Percentiles rank a stretch among this genome's conserved stretches.
Conservation (phyloP, 1,140 invertebrate species). For the Heliconius himera region DNA sequence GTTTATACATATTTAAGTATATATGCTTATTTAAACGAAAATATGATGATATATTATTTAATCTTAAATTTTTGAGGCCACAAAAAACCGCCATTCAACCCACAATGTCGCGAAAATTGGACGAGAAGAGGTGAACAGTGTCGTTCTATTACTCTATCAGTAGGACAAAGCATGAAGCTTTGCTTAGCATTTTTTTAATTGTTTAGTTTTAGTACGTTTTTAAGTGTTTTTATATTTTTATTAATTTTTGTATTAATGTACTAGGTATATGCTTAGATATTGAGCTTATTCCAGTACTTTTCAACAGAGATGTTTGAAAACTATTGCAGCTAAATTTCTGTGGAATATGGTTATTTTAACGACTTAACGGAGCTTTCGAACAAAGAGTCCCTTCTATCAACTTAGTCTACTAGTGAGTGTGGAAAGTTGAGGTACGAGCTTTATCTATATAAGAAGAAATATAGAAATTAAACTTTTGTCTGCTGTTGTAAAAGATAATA, state of each 20-base stretch:
- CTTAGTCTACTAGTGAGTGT: not conserved
- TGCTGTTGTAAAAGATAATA: not conserved
- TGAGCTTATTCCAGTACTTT: not conserved
- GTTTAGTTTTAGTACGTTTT: too few species aligned
- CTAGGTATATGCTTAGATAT: not conserved
- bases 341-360: conserved; percentile 6
- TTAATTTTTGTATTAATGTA: not conserved
- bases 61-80: too few species aligned
- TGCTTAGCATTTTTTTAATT: too few species aligned
- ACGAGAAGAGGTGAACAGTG: too few species aligned
- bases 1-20: too few species aligned
- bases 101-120: too few species aligned
- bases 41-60: too few species aligned
- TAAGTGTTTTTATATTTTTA: not conserved
- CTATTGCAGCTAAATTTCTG: conserved; percentile 4
- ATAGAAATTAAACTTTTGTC: not conserved
- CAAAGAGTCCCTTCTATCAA: not conserved
- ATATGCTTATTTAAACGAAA: too few species aligned
- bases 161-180: too few species aligned
- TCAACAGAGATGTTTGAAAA: not conserved
- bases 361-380: not conserved
- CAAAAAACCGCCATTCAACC: too few species aligned
- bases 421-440: not conserved
- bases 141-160: too few species aligned
- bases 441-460: not conserved